Evolutionary conservation across 1,140 invertebrate genomes (phyloP).

Genomic region (Pantala flavescens): DNA sequence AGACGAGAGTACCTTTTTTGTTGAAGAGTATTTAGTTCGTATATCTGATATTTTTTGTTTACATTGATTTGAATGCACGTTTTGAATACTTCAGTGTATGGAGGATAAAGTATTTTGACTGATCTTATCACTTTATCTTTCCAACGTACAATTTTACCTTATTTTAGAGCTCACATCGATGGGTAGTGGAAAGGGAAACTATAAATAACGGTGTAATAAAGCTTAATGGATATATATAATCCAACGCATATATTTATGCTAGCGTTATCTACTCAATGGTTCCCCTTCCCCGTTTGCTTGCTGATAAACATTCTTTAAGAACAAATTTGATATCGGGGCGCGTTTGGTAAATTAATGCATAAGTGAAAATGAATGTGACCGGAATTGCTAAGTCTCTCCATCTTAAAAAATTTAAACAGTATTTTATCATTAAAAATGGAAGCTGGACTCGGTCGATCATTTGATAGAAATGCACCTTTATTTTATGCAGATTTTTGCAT

Average conservation of each 20-base stretch:
- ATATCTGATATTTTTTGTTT: not conserved
- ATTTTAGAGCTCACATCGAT: conserved; percentile 6
- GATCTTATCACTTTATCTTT: conserved; percentile 8
- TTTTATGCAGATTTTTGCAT: no score
- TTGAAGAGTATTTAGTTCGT: not conserved
- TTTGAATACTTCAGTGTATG: not conserved
- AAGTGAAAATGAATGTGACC: no score
- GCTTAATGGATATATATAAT: not conserved
- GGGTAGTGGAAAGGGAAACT: not conserved
- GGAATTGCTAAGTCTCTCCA: no score
- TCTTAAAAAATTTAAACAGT: no score
- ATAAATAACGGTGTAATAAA: not conserved
- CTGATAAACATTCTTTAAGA: not conserved
- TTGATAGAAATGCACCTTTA: no score
- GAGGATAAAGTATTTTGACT: conserved; percentile 10
- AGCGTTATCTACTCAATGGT: not conserved
- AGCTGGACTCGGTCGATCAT: no score
- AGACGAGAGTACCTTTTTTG: not conserved
- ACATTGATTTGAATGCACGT: not conserved
- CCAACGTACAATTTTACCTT: conserved; percentile 1
- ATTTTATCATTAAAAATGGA: no score
- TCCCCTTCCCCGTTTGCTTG: not conserved
- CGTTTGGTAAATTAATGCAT: not conserved
- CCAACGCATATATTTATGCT: conserved; percentile 1
- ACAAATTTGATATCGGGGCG: not conserved